A percentile compares a stretch with the other conserved stretches of the same genome.
phyloP scores from a whole-genome alignment of 1,140 invertebrate genomes.

The Probaryconus sp. region DNA sequence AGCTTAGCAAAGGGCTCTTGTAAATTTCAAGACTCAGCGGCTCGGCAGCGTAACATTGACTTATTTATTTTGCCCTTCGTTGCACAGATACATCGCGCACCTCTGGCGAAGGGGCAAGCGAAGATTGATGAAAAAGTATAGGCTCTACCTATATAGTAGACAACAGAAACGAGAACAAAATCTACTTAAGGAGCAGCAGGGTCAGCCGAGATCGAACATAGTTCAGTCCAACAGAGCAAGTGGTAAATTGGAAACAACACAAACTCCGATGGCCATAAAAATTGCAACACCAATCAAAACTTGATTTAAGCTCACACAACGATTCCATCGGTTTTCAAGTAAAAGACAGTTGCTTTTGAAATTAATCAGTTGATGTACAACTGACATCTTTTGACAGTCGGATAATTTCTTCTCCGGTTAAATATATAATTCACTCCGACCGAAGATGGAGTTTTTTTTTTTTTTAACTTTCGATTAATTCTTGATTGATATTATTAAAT shows the following conservation, averaged over 20 bases:
- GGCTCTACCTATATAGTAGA: slow-evolving; percentile 83
- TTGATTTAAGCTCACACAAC: too few relatives aligned
- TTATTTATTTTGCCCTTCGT: slow-evolving; percentile 57
- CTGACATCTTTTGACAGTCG: too few relatives aligned
- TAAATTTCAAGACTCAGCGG: slow-evolving; percentile 52
- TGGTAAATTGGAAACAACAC: slow-evolving; percentile 31
- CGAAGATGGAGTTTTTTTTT: too few relatives aligned
- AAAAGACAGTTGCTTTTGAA: too few relatives aligned
- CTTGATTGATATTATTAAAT: too few relatives aligned
- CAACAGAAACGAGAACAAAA: slow-evolving; percentile 83
- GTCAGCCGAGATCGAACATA: slow-evolving; percentile 65
- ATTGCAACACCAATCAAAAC: background rate
- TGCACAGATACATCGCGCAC: slow-evolving; percentile 89
- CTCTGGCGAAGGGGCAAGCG: slow-evolving; percentile 90
- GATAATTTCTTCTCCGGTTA: too few relatives aligned
- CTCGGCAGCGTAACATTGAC: slow-evolving; percentile 43
- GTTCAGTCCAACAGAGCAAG: slow-evolving; percentile 55
- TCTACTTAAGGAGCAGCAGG: slow-evolving; percentile 72
- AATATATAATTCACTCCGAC: too few relatives aligned
- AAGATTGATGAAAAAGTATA: slow-evolving; percentile 89
- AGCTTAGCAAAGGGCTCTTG: slow-evolving; percentile 44
- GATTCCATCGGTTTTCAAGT: too few relatives aligned
- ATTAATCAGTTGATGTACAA: too few relatives aligned
- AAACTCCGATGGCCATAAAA: background rate
- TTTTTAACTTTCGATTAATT: too few relatives aligned